These are phyloP conservation scores for Naso thynnoides DNA, from an alignment of 2,797 vertebrate genomes.

Conservation along the genomic window DNA sequence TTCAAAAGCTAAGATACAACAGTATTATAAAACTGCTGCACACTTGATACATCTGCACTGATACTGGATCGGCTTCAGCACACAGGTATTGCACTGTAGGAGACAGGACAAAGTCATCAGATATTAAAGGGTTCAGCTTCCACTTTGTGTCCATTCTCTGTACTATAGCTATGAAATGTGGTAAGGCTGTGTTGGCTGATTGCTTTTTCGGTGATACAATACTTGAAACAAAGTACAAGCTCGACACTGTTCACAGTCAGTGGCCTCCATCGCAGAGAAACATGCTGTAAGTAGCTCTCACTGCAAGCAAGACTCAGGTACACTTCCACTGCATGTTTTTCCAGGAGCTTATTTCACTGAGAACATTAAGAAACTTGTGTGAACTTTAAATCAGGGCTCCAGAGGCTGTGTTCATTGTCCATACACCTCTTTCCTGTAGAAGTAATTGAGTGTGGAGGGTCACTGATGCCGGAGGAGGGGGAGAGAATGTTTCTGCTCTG, in stretches of 20 bases:
- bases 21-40: slow-evolving; percentile 30
- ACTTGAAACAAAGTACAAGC: slow-evolving; percentile 37
- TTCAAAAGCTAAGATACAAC: slow-evolving; percentile 48
- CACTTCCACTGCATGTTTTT: slow-evolving; percentile 33
- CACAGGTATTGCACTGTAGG: slow-evolving; percentile 24
- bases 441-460: slow-evolving; percentile 71
- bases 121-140: slow-evolving; percentile 30
- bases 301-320: slow-evolving; percentile 21
- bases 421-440: slow-evolving; percentile 54
- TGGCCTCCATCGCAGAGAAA: slow-evolving; percentile 33
- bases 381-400: slow-evolving; percentile 56
- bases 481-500: slow-evolving; percentile 68
- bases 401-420: slow-evolving; percentile 68
- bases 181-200: slow-evolving; percentile 37
- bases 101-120: slow-evolving; percentile 39
- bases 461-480: slow-evolving; percentile 51
- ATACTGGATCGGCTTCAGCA: slow-evolving; percentile 35
- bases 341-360: slow-evolving; percentile 48
- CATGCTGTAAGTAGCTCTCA: slow-evolving; percentile 39
- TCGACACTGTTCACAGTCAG: slow-evolving; percentile 42
- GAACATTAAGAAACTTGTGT: slow-evolving; percentile 58
- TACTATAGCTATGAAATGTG: slow-evolving; percentile 21
- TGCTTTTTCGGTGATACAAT: slow-evolving; percentile 54
- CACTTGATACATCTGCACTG: slow-evolving; percentile 37
- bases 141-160: slow-evolving; percentile 31